phyloP scores from a whole-genome alignment of 1,140 invertebrate genomes.

The Tribolium madens region DNA sequence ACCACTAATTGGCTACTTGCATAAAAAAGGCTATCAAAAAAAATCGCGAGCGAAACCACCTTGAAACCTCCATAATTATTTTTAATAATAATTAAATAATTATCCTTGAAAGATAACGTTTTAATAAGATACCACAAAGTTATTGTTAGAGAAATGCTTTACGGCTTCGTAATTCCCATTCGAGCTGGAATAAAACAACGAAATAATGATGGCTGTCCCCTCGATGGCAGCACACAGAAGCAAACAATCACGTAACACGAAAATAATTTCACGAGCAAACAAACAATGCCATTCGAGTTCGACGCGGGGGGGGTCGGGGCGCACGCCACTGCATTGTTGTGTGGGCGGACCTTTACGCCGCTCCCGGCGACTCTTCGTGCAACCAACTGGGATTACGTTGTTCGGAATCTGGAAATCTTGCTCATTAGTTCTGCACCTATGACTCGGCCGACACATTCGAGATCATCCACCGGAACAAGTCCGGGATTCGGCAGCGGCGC shows the following conservation, averaged over 20 bases:
- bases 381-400: constrained; percentile 53
- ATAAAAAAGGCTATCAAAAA: constrained; percentile 14
- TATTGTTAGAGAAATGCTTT: constrained; percentile 32
- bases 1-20: constrained; percentile 12
- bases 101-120: constrained; percentile 32
- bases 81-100: constrained; percentile 38
- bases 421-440: constrained; percentile 56
- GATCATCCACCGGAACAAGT: constrained; percentile 8
- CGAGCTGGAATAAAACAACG: background rate
- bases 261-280: constrained; percentile 37
- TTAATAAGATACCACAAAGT: constrained; percentile 20
- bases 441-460: constrained; percentile 11
- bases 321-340: constrained; percentile 34
- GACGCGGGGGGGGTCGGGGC: constrained; percentile 13
- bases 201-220: constrained; percentile 34
- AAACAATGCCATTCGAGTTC: constrained; percentile 27
- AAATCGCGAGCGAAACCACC: constrained; percentile 12
- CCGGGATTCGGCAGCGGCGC: constrained; percentile 7
- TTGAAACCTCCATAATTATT: constrained; percentile 23
- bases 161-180: constrained; percentile 19
- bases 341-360: constrained; percentile 32
- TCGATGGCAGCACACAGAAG: constrained; percentile 15
- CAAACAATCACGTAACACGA: constrained; percentile 35
- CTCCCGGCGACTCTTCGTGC: constrained; percentile 41
- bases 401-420: constrained; percentile 55